These are phyloP conservation scores for Lasius fuliginosus DNA, from an alignment of 2,888 invertebrate genomes.

Conservation along the genomic window DNA sequence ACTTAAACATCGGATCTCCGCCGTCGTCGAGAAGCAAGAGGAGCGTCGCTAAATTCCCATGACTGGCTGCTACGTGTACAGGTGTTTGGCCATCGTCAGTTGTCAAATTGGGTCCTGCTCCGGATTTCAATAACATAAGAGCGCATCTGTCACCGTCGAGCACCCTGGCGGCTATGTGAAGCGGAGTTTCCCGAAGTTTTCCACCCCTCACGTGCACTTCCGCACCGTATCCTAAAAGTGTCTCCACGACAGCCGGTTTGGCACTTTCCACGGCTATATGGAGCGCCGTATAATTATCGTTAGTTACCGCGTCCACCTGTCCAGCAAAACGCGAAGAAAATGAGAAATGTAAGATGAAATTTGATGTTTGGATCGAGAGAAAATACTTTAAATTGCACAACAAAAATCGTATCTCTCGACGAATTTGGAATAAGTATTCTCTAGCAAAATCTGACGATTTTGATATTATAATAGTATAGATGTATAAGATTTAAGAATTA, in stretches of 20 bases:
- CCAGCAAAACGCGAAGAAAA: neutral
- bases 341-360: neutral
- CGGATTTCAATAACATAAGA: slow-evolving; percentile 98
- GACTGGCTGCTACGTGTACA: slow-evolving; percentile 97
- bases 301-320: slow-evolving; percentile 84
- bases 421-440: neutral
- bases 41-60: slow-evolving; percentile 96
- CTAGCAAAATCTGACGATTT: neutral
- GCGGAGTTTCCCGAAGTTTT: slow-evolving; percentile 95
- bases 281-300: slow-evolving; percentile 98
- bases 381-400: neutral
- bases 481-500: neutral
- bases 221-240: slow-evolving; percentile 97
- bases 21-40: slow-evolving; percentile 96
- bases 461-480: neutral
- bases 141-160: slow-evolving; percentile 97
- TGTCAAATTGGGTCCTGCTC: slow-evolving; percentile 97
- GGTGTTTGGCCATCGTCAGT: slow-evolving; percentile 99
- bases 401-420: neutral
- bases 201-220: slow-evolving; percentile 98
- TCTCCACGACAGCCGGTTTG: slow-evolving; percentile 98
- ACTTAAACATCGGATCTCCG: slow-evolving; percentile 96
- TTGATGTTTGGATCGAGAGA: neutral
- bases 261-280: slow-evolving; percentile 99
- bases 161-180: slow-evolving; percentile 98